Conservation (phyloP, 2,888 invertebrate species). For the Tipula helvola region DNA sequence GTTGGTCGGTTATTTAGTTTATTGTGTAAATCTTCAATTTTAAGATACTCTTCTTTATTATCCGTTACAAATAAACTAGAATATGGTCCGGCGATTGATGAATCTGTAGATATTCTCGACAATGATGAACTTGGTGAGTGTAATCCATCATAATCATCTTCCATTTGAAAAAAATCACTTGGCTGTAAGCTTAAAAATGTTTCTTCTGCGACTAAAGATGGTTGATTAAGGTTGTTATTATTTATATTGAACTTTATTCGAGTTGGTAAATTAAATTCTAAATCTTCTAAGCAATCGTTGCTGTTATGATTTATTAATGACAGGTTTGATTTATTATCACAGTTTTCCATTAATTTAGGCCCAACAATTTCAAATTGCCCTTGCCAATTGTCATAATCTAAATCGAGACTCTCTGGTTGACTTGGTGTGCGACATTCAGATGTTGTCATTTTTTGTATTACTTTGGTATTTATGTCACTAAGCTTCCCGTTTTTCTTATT, state of each 20-base stretch:
- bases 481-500: not conserved
- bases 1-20: slow-evolving; percentile 14
- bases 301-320: slow-evolving; percentile 15
- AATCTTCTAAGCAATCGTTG: slow-evolving; percentile 31
- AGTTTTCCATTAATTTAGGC: slow-evolving; percentile 28
- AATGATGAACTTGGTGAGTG: not conserved
- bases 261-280: slow-evolving; percentile 25
- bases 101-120: not conserved
- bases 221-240: slow-evolving; percentile 16
- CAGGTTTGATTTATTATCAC: slow-evolving; percentile 11
- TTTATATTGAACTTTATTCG: not conserved
- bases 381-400: slow-evolving; percentile 81
- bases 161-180: slow-evolving; percentile 32
- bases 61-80: slow-evolving; percentile 30
- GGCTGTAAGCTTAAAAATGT: slow-evolving; percentile 36
- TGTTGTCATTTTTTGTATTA: slow-evolving; percentile 14
- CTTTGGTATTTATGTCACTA: not conserved
- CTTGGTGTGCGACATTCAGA: slow-evolving; percentile 24
- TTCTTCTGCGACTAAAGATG: slow-evolving; percentile 34
- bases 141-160: not conserved
- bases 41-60: slow-evolving; percentile 32
- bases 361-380: slow-evolving; percentile 79
- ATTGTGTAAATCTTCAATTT: slow-evolving; percentile 34
- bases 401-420: slow-evolving; percentile 48
- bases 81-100: slow-evolving; percentile 26